These are phyloP conservation scores for zebrafish (Danio rerio) DNA, from an alignment of 2,113 vertebrate species.

Conservation along the genomic window GRCz12tu NC_133184.1:11079001-11079500, in stretches of 20 bases:
- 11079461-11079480: slow-evolving; percentile 72
- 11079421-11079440: slow-evolving; percentile 38
- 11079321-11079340: slow-evolving; percentile 68
- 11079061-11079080: slow-evolving; percentile 7
- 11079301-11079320: slow-evolving; percentile 68
- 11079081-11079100: slow-evolving; percentile 4
- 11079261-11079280: slow-evolving; percentile 68
- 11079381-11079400: not conserved
- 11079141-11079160: slow-evolving; percentile 75
- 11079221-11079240: slow-evolving; percentile 67
- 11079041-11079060: not conserved
- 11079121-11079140: slow-evolving; percentile 64
- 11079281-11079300: slow-evolving; percentile 71
- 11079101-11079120: slow-evolving; percentile 7
- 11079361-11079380: slow-evolving; percentile 62
- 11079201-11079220: slow-evolving; percentile 54
- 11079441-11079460: slow-evolving; percentile 35
- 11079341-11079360: slow-evolving; percentile 69
- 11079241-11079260: slow-evolving; percentile 72
- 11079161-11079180: slow-evolving; percentile 76
- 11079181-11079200: slow-evolving; percentile 71
- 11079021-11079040: not conserved
- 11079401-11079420: not conserved
- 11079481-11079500: slow-evolving; percentile 74
- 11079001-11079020: not conserved